Evolutionary conservation across 2,113 vertebrate genomes (phyloP).

Genomic region (Tragelaphus strepsiceros): DNA sequence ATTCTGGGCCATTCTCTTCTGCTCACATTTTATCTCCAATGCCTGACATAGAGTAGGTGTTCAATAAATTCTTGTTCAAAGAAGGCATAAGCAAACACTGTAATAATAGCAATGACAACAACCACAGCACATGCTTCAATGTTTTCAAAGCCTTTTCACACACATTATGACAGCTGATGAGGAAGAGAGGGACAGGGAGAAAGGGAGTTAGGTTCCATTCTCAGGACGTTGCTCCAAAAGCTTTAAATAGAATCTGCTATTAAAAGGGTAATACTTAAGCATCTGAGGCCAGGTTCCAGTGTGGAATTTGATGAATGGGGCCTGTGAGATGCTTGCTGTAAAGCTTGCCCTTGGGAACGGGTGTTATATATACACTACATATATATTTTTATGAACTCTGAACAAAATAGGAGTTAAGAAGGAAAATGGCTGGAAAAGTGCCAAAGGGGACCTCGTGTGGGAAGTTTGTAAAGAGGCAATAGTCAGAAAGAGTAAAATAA

Average conservation of each 20-base stretch:
- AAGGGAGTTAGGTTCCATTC: not conserved
- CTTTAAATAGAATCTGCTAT: not conserved
- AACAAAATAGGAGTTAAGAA: not conserved
- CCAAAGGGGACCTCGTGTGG: slow-evolving; percentile 18
- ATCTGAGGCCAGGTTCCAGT: not conserved
- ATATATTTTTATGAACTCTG: not conserved
- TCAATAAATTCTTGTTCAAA: not conserved
- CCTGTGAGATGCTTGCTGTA: not conserved
- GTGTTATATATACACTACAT: not conserved
- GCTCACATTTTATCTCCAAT: not conserved
- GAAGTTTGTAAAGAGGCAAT: slow-evolving; percentile 47
- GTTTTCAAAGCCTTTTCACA: not conserved
- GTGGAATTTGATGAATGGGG: not conserved
- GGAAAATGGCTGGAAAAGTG: not conserved
- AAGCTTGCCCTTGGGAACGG: not conserved
- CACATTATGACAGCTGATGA: not conserved
- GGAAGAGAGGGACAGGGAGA: not conserved
- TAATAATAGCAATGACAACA: not conserved
- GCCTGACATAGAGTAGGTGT: not conserved
- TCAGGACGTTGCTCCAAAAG: not conserved
- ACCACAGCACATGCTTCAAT: not conserved
- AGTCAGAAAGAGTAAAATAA: slow-evolving; percentile 54
- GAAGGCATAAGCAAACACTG: not conserved
- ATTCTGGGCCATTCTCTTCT: not conserved
- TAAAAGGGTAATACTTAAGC: not conserved